These are phyloP conservation scores for Girardinus metallicus DNA, from an alignment of 2,797 vertebrate genomes.

Conservation along the genomic window DNA sequence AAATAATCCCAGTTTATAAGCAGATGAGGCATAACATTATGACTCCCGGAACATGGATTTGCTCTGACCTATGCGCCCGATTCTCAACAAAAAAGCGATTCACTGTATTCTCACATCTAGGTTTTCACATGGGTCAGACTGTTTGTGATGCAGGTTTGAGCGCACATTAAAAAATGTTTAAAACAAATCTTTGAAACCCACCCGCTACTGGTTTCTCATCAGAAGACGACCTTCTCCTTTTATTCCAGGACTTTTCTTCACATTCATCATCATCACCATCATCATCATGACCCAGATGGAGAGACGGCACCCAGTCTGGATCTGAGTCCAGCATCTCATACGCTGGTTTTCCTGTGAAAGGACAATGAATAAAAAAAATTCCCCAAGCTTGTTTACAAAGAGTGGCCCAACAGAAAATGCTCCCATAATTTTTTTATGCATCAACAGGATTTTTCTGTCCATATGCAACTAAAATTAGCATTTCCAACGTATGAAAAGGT, in stretches of 20 bases:
- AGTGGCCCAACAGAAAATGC: background rate
- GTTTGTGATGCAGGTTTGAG: background rate
- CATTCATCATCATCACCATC: background rate
- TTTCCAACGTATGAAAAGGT: background rate
- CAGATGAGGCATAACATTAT: background rate
- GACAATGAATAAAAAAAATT: background rate
- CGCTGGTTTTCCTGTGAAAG: slow-evolving; percentile 25
- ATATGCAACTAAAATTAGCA: background rate
- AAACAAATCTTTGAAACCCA: background rate
- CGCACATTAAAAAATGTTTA: background rate
- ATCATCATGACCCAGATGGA: background rate
- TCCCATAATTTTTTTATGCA: background rate
- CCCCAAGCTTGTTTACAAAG: background rate
- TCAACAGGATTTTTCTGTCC: background rate
- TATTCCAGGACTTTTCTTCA: background rate
- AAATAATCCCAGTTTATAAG: background rate
- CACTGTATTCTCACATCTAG: no score
- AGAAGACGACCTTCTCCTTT: background rate
- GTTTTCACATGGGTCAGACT: background rate
- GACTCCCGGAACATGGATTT: background rate
- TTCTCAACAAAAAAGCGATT: no score
- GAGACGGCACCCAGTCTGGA: slow-evolving; percentile 40
- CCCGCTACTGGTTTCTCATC: background rate
- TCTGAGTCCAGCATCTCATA: slow-evolving; percentile 20
- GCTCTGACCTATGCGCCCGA: background rate